These are phyloP conservation scores for Thumatha senex DNA, from an alignment of 2,888 invertebrate genomes.

Conservation along the genomic window DNA sequence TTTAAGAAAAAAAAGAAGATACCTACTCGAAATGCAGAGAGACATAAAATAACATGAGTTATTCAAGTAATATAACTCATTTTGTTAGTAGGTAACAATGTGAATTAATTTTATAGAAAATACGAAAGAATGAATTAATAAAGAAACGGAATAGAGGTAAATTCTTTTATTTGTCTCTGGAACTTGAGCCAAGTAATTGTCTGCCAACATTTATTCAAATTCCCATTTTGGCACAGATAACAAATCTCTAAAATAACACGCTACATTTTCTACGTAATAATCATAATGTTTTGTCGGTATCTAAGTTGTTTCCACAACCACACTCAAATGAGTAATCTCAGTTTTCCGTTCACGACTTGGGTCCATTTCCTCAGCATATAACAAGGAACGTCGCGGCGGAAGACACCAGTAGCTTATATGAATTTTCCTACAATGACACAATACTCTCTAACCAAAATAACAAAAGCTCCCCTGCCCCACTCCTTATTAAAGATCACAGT, in stretches of 20 bases:
- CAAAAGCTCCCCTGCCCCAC: constrained; percentile 34
- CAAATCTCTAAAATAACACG: constrained; percentile 12
- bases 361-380: constrained; percentile 70
- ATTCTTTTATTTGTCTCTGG: neutral
- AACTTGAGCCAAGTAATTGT: neutral
- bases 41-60: no score
- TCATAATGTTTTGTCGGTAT: constrained; percentile 20
- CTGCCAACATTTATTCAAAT: neutral
- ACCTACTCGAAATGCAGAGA: no score
- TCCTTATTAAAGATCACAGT: constrained; percentile 22
- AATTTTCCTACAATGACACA: constrained; percentile 53
- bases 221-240: neutral
- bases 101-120: neutral
- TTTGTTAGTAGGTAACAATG: no score
- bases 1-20: no score
- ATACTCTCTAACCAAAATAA: constrained; percentile 37
- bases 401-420: constrained; percentile 63
- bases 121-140: no score
- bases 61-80: no score
- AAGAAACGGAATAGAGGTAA: no score
- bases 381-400: constrained; percentile 55
- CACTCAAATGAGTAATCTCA: constrained; percentile 44
- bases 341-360: constrained; percentile 56
- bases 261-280: constrained; percentile 20
- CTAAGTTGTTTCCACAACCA: constrained; percentile 30